Percentiles rank a stretch among this genome's conserved stretches.
Evolutionary conservation across 2,888 invertebrate species (phyloP).

Genomic region (Sthenelais limicola): DNA sequence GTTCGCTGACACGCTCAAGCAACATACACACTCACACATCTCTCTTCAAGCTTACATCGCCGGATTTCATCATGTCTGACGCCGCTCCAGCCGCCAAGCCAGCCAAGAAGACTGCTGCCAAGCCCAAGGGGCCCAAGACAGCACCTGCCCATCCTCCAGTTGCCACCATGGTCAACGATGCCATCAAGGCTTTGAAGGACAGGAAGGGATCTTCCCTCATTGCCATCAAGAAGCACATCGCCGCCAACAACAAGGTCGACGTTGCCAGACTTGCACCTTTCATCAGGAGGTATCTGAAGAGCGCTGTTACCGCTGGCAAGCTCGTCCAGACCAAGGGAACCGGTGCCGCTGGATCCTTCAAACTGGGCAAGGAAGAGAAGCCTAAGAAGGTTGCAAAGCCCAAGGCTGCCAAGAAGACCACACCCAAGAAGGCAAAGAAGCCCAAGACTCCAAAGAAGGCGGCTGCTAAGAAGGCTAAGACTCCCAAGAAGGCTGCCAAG

Average conservation of each 20-base stretch:
- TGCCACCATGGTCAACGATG: conserved; percentile 29
- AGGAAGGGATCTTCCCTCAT: conserved; percentile 34
- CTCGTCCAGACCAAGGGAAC: conserved; percentile 40
- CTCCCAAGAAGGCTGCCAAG: conserved; percentile 37
- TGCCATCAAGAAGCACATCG: conserved; percentile 44
- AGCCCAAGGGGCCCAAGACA: conserved; percentile 23
- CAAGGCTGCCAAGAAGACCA: conserved; percentile 11
- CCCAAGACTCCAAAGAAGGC: conserved; percentile 31
- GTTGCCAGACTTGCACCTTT: conserved; percentile 27
- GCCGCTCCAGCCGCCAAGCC: conserved; percentile 23
- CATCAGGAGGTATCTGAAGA: conserved; percentile 33
- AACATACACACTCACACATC: too few species aligned
- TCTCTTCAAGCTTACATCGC: too few species aligned
- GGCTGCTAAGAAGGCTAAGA: conserved; percentile 12
- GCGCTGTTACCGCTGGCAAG: conserved; percentile 33
- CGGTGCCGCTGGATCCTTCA: conserved; percentile 42
- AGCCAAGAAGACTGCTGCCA: conserved; percentile 36
- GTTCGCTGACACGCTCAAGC: background rate
- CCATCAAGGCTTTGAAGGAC: conserved; percentile 36
- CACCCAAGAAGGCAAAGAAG: conserved; percentile 38
- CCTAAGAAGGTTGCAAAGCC: conserved; percentile 17
- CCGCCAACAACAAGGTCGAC: conserved; percentile 40
- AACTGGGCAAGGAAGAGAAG: conserved; percentile 30
- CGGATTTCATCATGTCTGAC: conserved; percentile 34
- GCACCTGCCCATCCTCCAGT: conserved; percentile 39